Percentiles rank a stretch among this genome's conserved stretches.
Conservation (phyloP, 2,797 vertebrate species). For the Orientallactaga sibirica region DNA sequence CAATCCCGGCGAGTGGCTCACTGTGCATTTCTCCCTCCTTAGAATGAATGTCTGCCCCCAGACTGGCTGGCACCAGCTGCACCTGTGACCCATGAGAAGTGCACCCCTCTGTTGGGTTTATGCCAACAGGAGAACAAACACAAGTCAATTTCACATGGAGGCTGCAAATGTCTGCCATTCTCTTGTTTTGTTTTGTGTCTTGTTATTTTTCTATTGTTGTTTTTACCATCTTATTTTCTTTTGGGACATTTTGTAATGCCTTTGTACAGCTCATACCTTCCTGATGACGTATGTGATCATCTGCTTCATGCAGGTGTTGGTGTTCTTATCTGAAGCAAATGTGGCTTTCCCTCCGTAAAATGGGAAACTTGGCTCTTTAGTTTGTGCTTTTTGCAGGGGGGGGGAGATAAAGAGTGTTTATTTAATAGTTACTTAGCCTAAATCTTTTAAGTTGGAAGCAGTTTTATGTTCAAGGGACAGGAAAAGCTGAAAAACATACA, state of each 20-base stretch:
- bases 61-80: conserved; percentile 66
- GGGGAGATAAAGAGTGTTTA: conserved; percentile 61
- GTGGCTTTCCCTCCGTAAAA: conserved; percentile 68
- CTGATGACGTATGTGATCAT: conserved; percentile 59
- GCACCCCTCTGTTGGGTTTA: conserved; percentile 69
- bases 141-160: conserved; percentile 75
- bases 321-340: conserved; percentile 72
- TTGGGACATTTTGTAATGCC: conserved; percentile 77
- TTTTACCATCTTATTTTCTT: conserved; percentile 81
- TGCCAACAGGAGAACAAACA: conserved; percentile 73
- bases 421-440: conserved; percentile 68
- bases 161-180: conserved; percentile 80
- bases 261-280: conserved; percentile 75
- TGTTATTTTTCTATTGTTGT: conserved; percentile 77
- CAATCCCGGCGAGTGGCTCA: conserved; percentile 70
- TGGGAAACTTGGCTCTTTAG: conserved; percentile 66
- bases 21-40: conserved; percentile 78
- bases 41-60: conserved; percentile 50
- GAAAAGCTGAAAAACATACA: conserved; percentile 64
- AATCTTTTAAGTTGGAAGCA: conserved; percentile 69
- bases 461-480: conserved; percentile 69
- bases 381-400: conserved; percentile 53
- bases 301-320: conserved; percentile 75
- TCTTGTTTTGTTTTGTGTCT: conserved; percentile 76
- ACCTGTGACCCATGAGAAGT: conserved; percentile 62